Conservation (phyloP, 2,113 vertebrate species). For the Crotalus viridis region DNA sequence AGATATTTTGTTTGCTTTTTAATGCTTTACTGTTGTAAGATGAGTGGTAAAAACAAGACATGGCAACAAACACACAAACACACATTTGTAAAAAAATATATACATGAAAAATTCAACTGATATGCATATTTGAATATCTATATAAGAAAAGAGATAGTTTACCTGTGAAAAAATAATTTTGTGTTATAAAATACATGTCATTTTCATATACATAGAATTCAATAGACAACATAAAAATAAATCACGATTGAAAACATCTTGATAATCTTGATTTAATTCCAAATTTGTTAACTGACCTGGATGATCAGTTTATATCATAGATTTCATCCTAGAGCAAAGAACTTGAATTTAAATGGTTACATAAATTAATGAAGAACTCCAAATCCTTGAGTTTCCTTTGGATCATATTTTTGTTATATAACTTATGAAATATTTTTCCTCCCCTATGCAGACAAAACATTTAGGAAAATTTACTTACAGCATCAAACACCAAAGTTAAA, state of each 20-base stretch:
- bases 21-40: background rate
- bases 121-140: background rate
- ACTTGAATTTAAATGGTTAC: conserved; percentile 11
- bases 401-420: background rate
- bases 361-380: conserved; percentile 18
- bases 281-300: conserved; percentile 15
- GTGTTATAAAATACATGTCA: background rate
- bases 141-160: background rate
- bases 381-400: background rate
- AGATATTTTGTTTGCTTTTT: background rate
- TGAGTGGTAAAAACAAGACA: background rate
- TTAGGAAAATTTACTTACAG: background rate
- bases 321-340: background rate
- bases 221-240: background rate
- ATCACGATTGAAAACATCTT: background rate
- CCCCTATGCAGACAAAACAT: background rate
- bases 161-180: background rate
- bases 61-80: background rate
- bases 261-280: background rate
- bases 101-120: background rate
- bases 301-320: background rate
- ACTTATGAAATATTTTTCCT: background rate
- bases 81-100: background rate
- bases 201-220: background rate
- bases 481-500: background rate